A percentile compares a stretch with the other conserved stretches of the same genome.
Evolutionary conservation across 2,888 invertebrate genomes (phyloP).

Genomic region (Philonicus albiceps): DNA sequence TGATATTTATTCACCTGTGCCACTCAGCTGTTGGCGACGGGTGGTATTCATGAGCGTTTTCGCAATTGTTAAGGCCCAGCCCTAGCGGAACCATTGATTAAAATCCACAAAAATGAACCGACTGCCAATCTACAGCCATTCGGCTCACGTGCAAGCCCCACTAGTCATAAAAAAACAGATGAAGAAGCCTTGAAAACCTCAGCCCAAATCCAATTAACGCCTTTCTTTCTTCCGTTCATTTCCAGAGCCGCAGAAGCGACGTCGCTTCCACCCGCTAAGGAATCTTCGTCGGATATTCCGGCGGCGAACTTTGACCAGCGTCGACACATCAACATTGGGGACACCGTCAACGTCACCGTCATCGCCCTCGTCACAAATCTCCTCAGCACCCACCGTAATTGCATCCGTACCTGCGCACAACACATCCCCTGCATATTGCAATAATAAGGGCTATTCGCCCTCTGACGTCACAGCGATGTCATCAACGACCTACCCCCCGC

Average conservation of each 20-base stretch:
- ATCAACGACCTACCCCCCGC: slow-evolving; percentile 35
- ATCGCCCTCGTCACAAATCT: slow-evolving; percentile 52
- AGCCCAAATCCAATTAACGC: slow-evolving; percentile 5
- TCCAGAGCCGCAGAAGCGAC: slow-evolving; percentile 61
- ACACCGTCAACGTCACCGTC: slow-evolving; percentile 55
- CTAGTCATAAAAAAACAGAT: background rate
- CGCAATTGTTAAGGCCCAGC: background rate
- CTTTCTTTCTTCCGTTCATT: slow-evolving; percentile 42
- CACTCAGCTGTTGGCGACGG: background rate
- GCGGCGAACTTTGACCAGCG: slow-evolving; percentile 60
- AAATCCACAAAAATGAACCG: background rate
- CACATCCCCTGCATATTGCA: slow-evolving; percentile 48
- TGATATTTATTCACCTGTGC: background rate
- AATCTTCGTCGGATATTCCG: slow-evolving; percentile 63
- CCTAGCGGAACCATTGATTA: background rate
- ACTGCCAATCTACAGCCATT: background rate
- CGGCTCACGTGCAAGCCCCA: background rate
- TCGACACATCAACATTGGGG: slow-evolving; percentile 50
- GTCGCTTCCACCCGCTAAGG: slow-evolving; percentile 62
- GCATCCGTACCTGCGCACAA: slow-evolving; percentile 49
- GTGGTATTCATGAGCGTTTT: background rate
- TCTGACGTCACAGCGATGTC: slow-evolving; percentile 45
- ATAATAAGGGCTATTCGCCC: slow-evolving; percentile 48
- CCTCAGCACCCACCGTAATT: slow-evolving; percentile 49
- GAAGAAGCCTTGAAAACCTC: background rate